phyloP scores from a whole-genome alignment of 2,797 vertebrate species.

The Taenioides sp. region DNA sequence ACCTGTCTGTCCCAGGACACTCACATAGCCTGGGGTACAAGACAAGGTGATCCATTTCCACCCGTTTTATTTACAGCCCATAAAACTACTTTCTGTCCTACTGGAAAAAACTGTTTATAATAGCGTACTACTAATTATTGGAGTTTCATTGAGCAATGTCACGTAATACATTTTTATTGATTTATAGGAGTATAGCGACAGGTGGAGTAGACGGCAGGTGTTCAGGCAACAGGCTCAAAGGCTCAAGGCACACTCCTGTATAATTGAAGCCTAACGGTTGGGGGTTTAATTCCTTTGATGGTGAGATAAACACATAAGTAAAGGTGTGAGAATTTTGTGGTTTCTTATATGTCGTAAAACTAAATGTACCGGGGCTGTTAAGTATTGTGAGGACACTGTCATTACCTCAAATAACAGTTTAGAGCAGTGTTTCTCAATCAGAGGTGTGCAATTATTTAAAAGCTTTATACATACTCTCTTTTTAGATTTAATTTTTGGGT shows the following conservation, averaged over 20 bases:
- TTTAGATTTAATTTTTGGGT: not conserved
- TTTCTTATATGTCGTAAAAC: not conserved
- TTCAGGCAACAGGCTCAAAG: slow-evolving; percentile 67
- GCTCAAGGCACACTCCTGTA: slow-evolving; percentile 51
- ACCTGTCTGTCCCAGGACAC: slow-evolving; percentile 30
- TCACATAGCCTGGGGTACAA: slow-evolving; percentile 18
- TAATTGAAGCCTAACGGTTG: slow-evolving; percentile 58
- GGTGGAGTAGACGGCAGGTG: slow-evolving; percentile 27
- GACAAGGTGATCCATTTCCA: slow-evolving; percentile 7
- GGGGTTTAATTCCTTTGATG: slow-evolving; percentile 4
- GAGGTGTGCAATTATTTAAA: too few species aligned
- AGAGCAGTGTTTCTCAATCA: not conserved
- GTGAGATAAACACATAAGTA: not conserved
- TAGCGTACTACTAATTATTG: not conserved
- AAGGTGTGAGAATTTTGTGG: not conserved
- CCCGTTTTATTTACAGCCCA: not conserved
- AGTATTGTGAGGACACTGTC: not conserved
- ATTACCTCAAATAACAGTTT: not conserved
- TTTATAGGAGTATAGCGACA: slow-evolving; percentile 56
- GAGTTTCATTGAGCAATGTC: not conserved
- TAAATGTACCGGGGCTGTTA: not conserved
- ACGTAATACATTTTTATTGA: not conserved
- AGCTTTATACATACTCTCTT: too few species aligned
- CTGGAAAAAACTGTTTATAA: not conserved
- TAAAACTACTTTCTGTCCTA: not conserved